Base-by-base conservation (phyloP, 2,113 vertebrate species). In the Willisornis vidua region DNA sequence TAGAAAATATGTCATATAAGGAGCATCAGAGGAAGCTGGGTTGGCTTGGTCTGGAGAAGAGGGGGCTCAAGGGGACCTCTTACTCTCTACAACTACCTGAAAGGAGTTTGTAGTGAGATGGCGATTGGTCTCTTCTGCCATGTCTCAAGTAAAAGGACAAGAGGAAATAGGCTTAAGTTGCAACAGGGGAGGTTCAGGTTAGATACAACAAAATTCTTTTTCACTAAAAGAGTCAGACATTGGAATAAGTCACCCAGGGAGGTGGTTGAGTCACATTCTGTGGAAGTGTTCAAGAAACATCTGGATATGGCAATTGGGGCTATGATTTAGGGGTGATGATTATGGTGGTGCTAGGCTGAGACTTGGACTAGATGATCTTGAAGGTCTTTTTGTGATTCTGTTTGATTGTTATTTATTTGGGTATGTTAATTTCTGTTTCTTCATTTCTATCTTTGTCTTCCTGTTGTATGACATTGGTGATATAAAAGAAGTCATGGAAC, bases 211-310 rank as follows among this genome's bases (percentile, higher is more conserved):
- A 48, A 9, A 29, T 41, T 7, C 13, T 55, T 71, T 63, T 63
- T 25, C 24, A 17, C 16, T 55, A 23, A 7, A 71, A 55, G 6
- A 8, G 3, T 29, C 5, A 14, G 23, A 49, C 22, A 49, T 24
- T 25, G 7, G 7, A 63, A 18, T 49, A 57, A 35, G 8, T 29
- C 26, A 7, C 10, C 13, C 3, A 29, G 57, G 12, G 49, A 51
- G 10, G 24, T 51, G 13, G 49, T 41, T 5, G 19, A 25, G 16
- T n/a, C 57, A 29, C 10, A 0, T 0, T 63, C n/a, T 41, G 29
- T n/a, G 14, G 29, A 55, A 48, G 3, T n/a, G 19, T 35, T 25
- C 19, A n/a, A 48, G 23, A 62, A 41, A 46, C 45, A 63, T 48
- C 15, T 71, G 48, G 7, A 25, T 41, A 7, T 19, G n/a, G 16